Evolutionary conservation across 2,113 vertebrate genomes (phyloP).

Genomic region (Terrapene triunguis): DNA sequence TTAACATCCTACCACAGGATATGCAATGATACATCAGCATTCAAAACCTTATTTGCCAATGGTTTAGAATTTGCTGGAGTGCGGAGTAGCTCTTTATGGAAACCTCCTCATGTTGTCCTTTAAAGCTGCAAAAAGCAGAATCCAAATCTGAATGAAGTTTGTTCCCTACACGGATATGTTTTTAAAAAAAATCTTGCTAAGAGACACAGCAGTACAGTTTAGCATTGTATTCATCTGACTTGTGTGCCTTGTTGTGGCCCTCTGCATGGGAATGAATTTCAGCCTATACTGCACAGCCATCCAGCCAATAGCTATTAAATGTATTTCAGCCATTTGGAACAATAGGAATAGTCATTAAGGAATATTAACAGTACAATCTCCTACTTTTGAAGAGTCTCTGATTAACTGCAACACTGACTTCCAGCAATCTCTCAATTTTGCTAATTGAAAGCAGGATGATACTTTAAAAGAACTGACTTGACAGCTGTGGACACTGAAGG

Average conservation of each 20-base stretch:
- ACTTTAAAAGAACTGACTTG: neutral
- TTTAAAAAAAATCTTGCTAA: neutral
- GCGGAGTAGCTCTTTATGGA: neutral
- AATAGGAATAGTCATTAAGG: neutral
- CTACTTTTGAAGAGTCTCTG: slow-evolving; percentile 1
- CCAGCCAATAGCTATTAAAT: neutral
- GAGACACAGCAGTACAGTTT: neutral
- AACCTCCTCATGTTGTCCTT: neutral
- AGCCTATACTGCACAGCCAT: neutral
- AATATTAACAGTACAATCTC: neutral
- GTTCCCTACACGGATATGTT: neutral
- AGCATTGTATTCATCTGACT: neutral
- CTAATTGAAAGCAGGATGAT: slow-evolving; percentile 34
- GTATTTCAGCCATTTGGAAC: neutral
- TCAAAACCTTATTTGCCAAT: neutral
- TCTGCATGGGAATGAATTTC: too few species aligned
- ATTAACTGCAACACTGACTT: slow-evolving; percentile 2
- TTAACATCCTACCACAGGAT: neutral
- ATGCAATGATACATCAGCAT: fast-evolving
- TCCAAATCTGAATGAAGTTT: neutral
- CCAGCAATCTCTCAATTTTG: neutral
- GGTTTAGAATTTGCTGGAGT: neutral
- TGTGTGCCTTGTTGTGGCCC: too few species aligned
- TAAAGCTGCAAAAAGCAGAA: neutral
- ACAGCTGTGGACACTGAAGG: neutral